Percentiles rank a stretch among this genome's conserved stretches.
phyloP scores from a whole-genome alignment of 2,113 vertebrate species.

The Anarrhichthys ocellatus region DNA sequence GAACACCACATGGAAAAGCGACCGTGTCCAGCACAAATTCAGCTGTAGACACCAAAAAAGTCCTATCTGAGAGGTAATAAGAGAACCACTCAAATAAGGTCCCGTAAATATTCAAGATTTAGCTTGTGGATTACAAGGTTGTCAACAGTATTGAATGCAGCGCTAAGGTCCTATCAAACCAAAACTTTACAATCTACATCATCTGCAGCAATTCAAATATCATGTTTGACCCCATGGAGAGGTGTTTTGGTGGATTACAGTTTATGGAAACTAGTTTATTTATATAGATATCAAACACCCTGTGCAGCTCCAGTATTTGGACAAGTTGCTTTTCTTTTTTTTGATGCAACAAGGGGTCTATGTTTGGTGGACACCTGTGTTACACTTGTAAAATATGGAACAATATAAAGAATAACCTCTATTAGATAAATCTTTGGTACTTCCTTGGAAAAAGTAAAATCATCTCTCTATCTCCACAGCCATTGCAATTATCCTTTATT shows the following conservation, averaged over 20 bases:
- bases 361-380: no score
- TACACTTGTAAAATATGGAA: neutral
- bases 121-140: neutral
- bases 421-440: no score
- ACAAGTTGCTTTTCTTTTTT: no score
- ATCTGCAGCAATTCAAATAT: no score
- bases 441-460: neutral
- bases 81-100: no score
- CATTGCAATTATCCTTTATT: neutral
- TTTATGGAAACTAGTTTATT: no score
- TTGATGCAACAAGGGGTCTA: neutral
- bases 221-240: no score
- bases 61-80: neutral
- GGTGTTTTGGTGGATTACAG: no score
- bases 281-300: no score
- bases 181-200: no score
- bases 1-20: neutral
- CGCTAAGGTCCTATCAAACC: neutral
- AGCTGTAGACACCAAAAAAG: neutral
- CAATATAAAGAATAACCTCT: no score
- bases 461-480: neutral
- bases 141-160: neutral
- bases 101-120: neutral
- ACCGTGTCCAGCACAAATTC: neutral
- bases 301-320: no score